Conservation (phyloP, 1,140 invertebrate species). For the Asobara japonica region DNA sequence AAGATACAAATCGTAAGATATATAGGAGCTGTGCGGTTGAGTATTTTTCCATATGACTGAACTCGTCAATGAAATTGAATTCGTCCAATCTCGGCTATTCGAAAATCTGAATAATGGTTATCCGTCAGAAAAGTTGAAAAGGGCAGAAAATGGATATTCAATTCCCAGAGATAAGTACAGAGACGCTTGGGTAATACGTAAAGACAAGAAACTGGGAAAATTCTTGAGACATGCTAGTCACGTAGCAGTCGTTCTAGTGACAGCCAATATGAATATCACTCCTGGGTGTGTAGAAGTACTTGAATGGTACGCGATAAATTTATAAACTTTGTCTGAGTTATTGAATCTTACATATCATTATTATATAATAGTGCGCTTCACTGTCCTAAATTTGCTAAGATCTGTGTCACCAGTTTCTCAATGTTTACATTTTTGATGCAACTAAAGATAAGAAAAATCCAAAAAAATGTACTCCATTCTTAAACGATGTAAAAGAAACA, state of each 20-base stretch:
- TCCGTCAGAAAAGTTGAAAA: not conserved
- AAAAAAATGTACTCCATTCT: too few species aligned
- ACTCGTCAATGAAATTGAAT: not conserved
- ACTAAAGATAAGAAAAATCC: too few species aligned
- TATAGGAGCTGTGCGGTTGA: too few species aligned
- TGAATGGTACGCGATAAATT: conserved; percentile 18
- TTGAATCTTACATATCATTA: conserved; percentile 16
- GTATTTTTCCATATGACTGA: too few species aligned
- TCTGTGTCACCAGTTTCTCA: not conserved
- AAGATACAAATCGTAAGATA: too few species aligned
- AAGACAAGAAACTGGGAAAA: not conserved
- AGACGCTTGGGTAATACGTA: not conserved
- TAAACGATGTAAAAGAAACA: too few species aligned
- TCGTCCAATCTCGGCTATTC: not conserved
- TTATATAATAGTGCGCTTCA: not conserved
- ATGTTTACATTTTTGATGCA: too few species aligned
- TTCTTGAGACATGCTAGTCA: conserved; percentile 23
- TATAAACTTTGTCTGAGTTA: conserved; percentile 6
- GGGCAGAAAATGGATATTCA: conserved; percentile 1
- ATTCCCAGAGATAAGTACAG: not conserved
- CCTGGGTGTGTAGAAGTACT: not conserved
- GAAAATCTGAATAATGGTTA: not conserved
- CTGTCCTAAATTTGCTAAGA: not conserved
- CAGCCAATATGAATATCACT: conserved; percentile 28
- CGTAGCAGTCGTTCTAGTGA: conserved; percentile 21